These are phyloP conservation scores for Tubulanus polymorphus DNA, from an alignment of 2,888 invertebrate genomes.

Conservation along the genomic window DNA sequence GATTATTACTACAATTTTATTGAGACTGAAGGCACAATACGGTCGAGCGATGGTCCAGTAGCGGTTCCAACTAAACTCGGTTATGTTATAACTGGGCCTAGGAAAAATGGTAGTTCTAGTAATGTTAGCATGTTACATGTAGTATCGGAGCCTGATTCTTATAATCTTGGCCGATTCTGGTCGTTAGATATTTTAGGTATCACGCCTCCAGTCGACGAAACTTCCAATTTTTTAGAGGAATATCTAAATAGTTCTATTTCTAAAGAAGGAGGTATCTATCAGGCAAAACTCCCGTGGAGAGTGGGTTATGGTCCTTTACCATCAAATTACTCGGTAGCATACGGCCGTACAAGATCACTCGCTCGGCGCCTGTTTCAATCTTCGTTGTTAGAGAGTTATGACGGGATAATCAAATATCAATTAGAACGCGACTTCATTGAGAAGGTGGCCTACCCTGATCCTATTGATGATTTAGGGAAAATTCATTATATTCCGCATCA, in stretches of 20 bases:
- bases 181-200: neutral
- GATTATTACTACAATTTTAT: too few species aligned
- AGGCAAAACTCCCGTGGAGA: neutral
- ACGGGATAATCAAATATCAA: neutral
- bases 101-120: neutral
- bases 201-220: neutral
- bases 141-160: neutral
- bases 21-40: too few species aligned
- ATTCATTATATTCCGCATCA: neutral
- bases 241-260: neutral
- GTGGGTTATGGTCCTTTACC: neutral
- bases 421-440: neutral
- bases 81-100: neutral
- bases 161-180: neutral
- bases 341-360: conserved; percentile 1
- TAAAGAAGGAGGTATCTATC: neutral
- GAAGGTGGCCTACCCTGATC: neutral
- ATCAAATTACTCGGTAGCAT: neutral
- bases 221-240: neutral
- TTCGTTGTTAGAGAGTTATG: neutral
- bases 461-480: neutral
- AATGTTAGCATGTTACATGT: neutral
- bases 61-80: neutral
- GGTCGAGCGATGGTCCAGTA: neutral
- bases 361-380: neutral